Percentiles rank a stretch among this genome's conserved stretches.
Evolutionary conservation across 2,113 vertebrate species (phyloP).

Genomic region (Ageneiosus marmoratus): DNA sequence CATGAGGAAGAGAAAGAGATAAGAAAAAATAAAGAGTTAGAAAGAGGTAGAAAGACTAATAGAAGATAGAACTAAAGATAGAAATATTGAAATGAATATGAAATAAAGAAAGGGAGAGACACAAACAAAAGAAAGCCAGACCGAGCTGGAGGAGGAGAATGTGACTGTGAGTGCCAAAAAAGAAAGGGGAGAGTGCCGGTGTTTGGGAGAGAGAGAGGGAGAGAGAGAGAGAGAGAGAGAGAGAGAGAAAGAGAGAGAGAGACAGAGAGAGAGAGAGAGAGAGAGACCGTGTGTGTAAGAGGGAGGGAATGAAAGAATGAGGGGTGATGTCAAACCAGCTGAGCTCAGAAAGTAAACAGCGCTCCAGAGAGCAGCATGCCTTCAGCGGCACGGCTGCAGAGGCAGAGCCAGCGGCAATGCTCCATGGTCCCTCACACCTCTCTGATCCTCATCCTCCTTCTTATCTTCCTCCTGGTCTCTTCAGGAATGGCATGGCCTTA

Average conservation of each 20-base stretch:
- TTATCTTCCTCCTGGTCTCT: constrained; percentile 62
- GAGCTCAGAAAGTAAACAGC: constrained; percentile 82
- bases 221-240: constrained; percentile 57
- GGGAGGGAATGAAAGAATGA: constrained; percentile 44
- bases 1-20: constrained; percentile 18
- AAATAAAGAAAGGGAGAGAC: constrained; percentile 15
- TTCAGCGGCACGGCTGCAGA: constrained; percentile 63
- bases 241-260: constrained; percentile 55
- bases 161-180: constrained; percentile 31
- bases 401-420: constrained; percentile 62
- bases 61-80: neutral
- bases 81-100: constrained; percentile 1
- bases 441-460: constrained; percentile 62
- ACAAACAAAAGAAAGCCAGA: constrained; percentile 45
- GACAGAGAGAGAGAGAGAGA: constrained; percentile 45
- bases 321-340: constrained; percentile 75
- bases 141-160: constrained; percentile 29
- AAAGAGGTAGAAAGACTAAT: constrained; percentile 28
- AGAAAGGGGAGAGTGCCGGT: constrained; percentile 23
- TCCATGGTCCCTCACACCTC: constrained; percentile 56
- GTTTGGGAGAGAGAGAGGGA: constrained; percentile 41
- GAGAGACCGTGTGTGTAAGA: constrained; percentile 22
- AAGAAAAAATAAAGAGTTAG: neutral
- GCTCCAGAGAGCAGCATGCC: constrained; percentile 76
- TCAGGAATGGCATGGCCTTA: constrained; percentile 69